phyloP scores from a whole-genome alignment of 2,797 vertebrate species.

The Distichodus sexfasciatus region DNA sequence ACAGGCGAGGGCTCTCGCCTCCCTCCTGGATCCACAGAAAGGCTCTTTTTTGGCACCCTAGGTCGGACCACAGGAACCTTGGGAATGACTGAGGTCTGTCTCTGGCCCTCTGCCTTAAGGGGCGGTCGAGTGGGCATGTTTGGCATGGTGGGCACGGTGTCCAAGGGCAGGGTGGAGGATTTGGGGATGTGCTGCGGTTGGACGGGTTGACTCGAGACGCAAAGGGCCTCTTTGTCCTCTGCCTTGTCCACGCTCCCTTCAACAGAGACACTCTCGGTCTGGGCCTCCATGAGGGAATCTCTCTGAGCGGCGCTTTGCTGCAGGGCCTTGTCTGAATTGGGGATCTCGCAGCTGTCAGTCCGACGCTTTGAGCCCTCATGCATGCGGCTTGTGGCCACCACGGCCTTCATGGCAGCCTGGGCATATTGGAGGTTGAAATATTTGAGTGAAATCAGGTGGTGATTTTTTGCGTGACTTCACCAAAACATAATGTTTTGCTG shows the following conservation, averaged over 20 bases:
- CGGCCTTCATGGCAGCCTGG: slow-evolving; percentile 88
- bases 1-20: slow-evolving; percentile 43
- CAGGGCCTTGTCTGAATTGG: slow-evolving; percentile 57
- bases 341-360: slow-evolving; percentile 70
- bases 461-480: no score
- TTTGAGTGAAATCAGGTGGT: not conserved
- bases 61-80: slow-evolving; percentile 61
- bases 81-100: slow-evolving; percentile 64
- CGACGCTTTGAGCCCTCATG: slow-evolving; percentile 77
- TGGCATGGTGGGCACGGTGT: slow-evolving; percentile 39
- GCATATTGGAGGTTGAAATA: no score
- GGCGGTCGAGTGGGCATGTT: slow-evolving; percentile 66
- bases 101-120: slow-evolving; percentile 63
- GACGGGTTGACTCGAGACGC: slow-evolving; percentile 36
- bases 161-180: slow-evolving; percentile 8
- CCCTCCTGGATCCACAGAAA: slow-evolving; percentile 52
- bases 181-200: slow-evolving; percentile 56
- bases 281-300: slow-evolving; percentile 59
- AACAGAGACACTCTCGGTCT: slow-evolving; percentile 31
- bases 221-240: slow-evolving; percentile 36
- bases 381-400: slow-evolving; percentile 85
- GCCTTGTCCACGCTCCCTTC: slow-evolving; percentile 33
- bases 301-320: slow-evolving; percentile 70
- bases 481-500: no score
- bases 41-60: slow-evolving; percentile 66